Conservation (phyloP, 2,113 vertebrate species). For the Odontesthes bonariensis region DNA sequence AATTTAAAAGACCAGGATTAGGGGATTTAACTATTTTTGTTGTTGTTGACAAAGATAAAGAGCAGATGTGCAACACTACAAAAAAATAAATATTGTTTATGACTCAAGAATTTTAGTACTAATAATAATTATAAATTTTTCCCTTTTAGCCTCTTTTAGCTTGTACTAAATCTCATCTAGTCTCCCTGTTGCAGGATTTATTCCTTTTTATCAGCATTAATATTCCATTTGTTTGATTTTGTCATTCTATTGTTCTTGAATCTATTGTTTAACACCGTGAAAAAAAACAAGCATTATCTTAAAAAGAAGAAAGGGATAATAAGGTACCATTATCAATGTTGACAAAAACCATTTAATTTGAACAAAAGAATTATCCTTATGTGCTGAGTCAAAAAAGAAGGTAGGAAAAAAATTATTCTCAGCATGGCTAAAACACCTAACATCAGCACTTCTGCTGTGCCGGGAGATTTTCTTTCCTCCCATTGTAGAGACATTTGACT, state of each 20-base stretch:
- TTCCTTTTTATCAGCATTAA: conserved; percentile 16
- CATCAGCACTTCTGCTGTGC: conserved; percentile 79
- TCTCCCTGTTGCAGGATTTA: conserved; percentile 27
- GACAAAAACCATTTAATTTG: conserved; percentile 43
- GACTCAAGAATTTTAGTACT: neutral
- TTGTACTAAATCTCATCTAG: neutral
- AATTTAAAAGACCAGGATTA: conserved; percentile 37
- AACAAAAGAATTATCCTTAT: conserved; percentile 51
- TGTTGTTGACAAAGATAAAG: neutral
- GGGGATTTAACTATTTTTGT: conserved; percentile 2
- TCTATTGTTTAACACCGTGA: conserved; percentile 55
- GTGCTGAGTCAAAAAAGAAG: conserved; percentile 27
- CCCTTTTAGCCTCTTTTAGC: neutral
- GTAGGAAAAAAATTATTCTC: conserved; percentile 53
- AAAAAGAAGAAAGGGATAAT: conserved; percentile 35
- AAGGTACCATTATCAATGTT: conserved; percentile 17
- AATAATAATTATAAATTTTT: neutral
- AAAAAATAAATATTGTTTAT: conserved; percentile 3
- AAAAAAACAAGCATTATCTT: conserved; percentile 40
- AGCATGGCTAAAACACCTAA: conserved; percentile 61
- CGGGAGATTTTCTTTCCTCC: conserved; percentile 72
- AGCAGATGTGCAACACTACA: conserved; percentile 7
- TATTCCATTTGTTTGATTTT: conserved; percentile 32
- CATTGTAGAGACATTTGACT: conserved; percentile 81
- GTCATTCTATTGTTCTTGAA: conserved; percentile 51